These are phyloP conservation scores for Acanthosepion esculentum DNA, from an alignment of 2,888 invertebrate genomes.

Conservation along the genomic window DNA sequence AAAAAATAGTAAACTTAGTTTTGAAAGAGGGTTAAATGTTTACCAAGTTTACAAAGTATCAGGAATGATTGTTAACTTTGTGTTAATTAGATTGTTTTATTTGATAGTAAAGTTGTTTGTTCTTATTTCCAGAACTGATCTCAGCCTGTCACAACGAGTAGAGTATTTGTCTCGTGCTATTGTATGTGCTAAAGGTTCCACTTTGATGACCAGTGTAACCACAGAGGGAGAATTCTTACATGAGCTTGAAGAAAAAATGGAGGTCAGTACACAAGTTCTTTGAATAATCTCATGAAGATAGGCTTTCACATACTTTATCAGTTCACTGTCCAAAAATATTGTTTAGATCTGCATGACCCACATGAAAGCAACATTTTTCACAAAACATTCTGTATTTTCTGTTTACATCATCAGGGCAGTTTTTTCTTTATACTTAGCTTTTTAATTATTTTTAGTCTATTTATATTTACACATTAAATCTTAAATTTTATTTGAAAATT, in stretches of 20 bases:
- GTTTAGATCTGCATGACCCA: no score
- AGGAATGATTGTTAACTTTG: neutral
- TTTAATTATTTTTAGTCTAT: no score
- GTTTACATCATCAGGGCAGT: no score
- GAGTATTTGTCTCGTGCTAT: slow-evolving; percentile 94
- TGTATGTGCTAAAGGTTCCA: slow-evolving; percentile 90
- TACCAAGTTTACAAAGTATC: neutral
- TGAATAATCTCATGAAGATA: no score
- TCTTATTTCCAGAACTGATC: slow-evolving; percentile 79
- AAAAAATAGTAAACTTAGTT: no score
- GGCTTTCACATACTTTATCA: no score
- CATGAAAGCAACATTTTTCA: neutral
- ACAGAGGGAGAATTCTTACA: slow-evolving; percentile 86
- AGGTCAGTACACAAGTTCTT: slow-evolving; percentile 78
- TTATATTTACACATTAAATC: no score
- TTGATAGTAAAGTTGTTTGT: neutral
- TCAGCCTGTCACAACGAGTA: slow-evolving; percentile 86
- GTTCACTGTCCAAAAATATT: no score
- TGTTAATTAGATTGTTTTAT: neutral
- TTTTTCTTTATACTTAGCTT: no score
- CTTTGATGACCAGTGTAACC: slow-evolving; percentile 77
- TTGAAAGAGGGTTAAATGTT: neutral
- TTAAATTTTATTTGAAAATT: no score
- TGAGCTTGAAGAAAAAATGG: slow-evolving; percentile 93
- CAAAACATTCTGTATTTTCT: neutral